A percentile compares a stretch with the other conserved stretches of the same genome.
These are phyloP conservation scores for Ruditapes philippinarum DNA, from an alignment of 1,140 invertebrate genomes.

Conservation along the genomic window DNA sequence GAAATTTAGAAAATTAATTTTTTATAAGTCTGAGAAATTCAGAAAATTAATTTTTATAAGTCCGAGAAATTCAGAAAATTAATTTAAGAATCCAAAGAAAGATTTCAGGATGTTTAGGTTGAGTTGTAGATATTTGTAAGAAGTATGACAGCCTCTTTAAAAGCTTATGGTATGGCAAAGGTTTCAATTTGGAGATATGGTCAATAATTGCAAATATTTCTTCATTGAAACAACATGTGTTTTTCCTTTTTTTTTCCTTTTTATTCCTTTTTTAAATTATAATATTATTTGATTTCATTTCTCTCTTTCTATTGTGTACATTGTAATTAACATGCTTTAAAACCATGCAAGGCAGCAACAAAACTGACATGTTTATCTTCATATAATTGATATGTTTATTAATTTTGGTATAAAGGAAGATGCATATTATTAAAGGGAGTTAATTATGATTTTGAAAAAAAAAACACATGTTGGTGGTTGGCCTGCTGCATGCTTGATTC, in stretches of 20 bases:
- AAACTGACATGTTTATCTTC: not conserved
- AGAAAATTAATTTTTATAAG: too few relatives aligned
- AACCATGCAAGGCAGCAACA: not conserved
- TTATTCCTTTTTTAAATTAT: too few relatives aligned
- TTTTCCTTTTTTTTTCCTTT: not conserved
- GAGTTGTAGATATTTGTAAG: too few relatives aligned
- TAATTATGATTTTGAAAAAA: not conserved
- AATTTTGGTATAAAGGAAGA: not conserved
- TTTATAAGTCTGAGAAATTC: too few relatives aligned
- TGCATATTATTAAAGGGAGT: not conserved
- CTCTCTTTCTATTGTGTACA: not conserved
- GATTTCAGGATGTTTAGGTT: too few relatives aligned
- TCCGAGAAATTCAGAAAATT: too few relatives aligned
- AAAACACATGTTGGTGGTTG: slow-evolving; percentile 46
- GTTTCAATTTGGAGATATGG: too few relatives aligned
- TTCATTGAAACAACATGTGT: not conserved
- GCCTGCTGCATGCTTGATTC: slow-evolving; percentile 63
- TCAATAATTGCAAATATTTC: not conserved
- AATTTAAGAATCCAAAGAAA: too few relatives aligned
- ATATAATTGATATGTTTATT: not conserved
- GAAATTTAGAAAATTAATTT: too few relatives aligned
- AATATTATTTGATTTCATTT: not conserved
- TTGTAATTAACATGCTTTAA: not conserved
- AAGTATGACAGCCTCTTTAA: too few relatives aligned
- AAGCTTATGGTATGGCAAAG: too few relatives aligned